Conservation (phyloP, 2,888 invertebrate species). For the Dascillus cervinus region DNA sequence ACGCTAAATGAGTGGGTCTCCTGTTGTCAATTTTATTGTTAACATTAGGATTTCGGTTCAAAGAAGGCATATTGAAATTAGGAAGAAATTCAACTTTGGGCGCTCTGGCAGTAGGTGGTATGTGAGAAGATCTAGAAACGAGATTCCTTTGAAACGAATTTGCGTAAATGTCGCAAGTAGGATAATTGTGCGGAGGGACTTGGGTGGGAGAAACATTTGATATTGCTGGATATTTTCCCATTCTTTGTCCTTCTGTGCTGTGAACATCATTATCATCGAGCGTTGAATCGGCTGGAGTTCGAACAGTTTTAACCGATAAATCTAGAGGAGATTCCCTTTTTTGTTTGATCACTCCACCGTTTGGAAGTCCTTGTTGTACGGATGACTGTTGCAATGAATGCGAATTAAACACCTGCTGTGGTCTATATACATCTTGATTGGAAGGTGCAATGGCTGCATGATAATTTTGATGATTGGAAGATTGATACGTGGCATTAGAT, state of each 20-base stretch:
- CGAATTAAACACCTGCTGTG: constrained; percentile 12
- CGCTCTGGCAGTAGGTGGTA: constrained; percentile 44
- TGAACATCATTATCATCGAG: constrained; percentile 53
- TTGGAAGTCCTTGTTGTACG: constrained; percentile 3
- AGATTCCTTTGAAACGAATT: constrained; percentile 30
- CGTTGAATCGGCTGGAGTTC: constrained; percentile 83
- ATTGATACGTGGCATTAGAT: constrained; percentile 13
- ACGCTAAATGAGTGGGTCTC: constrained; percentile 7
- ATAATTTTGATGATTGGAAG: constrained; percentile 11
- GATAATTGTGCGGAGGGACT: constrained; percentile 24
- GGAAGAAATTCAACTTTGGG: constrained; percentile 76
- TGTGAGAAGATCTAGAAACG: constrained; percentile 25
- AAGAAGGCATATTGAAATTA: constrained; percentile 52
- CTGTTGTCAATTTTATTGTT: constrained; percentile 11
- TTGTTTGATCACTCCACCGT: constrained; percentile 23
- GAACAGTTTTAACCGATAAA: constrained; percentile 80
- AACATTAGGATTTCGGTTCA: constrained; percentile 20
- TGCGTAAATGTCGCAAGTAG: constrained; percentile 27
- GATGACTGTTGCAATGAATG: constrained; percentile 5
- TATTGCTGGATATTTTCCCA: constrained; percentile 26
- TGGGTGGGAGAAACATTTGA: constrained; percentile 29
- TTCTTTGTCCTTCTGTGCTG: constrained; percentile 38
- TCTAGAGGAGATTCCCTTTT: constrained; percentile 77
- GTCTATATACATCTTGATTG: constrained; percentile 12
- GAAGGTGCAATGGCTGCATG: constrained; percentile 10